Conservation (phyloP, 2,113 vertebrate genomes). For the Alouatta palliata region DNA sequence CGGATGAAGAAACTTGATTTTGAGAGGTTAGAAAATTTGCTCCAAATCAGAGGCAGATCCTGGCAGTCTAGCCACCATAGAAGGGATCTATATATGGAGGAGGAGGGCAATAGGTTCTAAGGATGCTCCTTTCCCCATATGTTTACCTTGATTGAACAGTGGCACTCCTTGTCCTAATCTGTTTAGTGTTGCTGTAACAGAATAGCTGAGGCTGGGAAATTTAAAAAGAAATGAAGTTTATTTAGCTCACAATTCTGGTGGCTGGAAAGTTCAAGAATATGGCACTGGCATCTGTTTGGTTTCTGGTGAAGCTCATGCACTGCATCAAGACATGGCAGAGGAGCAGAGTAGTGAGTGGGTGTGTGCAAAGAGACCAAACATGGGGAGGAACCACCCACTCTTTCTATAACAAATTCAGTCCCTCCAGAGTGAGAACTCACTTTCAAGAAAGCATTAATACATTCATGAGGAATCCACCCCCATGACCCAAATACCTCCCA, state of each 20-base stretch:
- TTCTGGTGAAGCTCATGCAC: background rate
- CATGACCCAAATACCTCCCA: background rate
- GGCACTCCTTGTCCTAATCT: background rate
- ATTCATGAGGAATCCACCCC: background rate
- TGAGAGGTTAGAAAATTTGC: background rate
- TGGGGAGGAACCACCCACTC: background rate
- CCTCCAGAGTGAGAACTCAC: background rate
- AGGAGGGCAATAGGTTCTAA: background rate
- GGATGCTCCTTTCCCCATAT: background rate
- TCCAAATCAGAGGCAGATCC: background rate
- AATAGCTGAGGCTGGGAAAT: background rate
- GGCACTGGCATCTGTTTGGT: background rate
- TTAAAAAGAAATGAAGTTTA: background rate
- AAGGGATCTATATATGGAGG: no score
- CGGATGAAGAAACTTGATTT: background rate
- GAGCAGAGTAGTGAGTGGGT: background rate
- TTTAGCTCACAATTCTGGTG: background rate
- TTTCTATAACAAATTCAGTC: background rate
- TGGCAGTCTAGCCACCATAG: fast-evolving
- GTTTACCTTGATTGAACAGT: background rate
- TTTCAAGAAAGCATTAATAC: background rate
- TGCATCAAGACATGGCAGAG: background rate
- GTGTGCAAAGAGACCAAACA: background rate
- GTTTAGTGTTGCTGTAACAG: background rate
- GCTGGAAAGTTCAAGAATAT: background rate